Percentiles rank a stretch among this genome's conserved stretches.
phyloP scores from a whole-genome alignment of 2,797 vertebrate species.

The Artibeus jamaicensis region DNA sequence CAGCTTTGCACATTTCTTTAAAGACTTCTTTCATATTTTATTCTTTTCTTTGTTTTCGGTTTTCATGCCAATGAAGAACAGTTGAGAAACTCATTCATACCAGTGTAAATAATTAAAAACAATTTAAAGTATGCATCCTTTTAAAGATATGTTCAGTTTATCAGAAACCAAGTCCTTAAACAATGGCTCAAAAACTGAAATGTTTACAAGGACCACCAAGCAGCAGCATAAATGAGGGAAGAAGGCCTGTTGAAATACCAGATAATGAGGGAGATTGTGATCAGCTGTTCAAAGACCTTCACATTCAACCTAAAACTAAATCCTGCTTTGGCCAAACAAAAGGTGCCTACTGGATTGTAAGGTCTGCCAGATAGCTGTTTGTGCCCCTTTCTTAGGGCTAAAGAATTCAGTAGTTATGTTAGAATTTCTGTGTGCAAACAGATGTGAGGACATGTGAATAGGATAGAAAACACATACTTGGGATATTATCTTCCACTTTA shows the following conservation, averaged over 20 bases:
- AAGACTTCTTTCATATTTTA: neutral
- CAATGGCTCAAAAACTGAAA: neutral
- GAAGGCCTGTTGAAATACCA: neutral
- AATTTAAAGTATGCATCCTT: neutral
- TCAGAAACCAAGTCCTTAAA: conserved; percentile 29
- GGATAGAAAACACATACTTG: neutral
- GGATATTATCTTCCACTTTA: neutral
- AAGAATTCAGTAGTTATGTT: neutral
- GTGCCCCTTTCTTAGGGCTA: neutral
- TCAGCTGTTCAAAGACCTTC: neutral
- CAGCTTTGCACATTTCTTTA: neutral
- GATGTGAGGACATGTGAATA: neutral
- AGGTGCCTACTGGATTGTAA: neutral
- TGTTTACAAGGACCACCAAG: neutral
- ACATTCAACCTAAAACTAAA: conserved; percentile 8
- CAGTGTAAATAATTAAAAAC: neutral
- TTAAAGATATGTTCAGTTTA: conserved; percentile 1
- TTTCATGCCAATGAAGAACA: neutral
- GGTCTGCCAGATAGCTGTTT: neutral
- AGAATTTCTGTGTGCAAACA: conserved; percentile 26
- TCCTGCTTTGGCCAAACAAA: neutral
- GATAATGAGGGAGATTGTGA: neutral
- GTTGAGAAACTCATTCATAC: neutral
- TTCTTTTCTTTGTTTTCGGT: neutral
- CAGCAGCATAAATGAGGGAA: neutral